A percentile compares a stretch with the other conserved stretches of the same genome.
phyloP scores from a whole-genome alignment of 2,888 invertebrate species.

The Drosophila fulvimacula region DNA sequence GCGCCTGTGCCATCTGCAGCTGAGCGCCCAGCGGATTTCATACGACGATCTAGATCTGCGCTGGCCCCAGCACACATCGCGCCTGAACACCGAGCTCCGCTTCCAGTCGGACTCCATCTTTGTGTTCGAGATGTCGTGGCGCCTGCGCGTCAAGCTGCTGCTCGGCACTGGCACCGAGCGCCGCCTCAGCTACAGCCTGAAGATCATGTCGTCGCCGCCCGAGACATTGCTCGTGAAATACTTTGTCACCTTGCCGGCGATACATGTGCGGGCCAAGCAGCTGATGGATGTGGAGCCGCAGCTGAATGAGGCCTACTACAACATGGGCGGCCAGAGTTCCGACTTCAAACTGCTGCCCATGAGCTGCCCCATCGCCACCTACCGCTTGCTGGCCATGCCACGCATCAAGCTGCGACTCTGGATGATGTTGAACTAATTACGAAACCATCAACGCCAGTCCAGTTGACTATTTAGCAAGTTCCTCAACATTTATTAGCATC shows the following conservation, averaged over 20 bases:
- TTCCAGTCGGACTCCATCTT: slow-evolving; percentile 2
- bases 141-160: slow-evolving; percentile 10
- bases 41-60: slow-evolving; percentile 31
- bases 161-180: neutral
- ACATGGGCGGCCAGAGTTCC: neutral
- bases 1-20: neutral
- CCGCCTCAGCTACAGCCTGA: slow-evolving; percentile 15
- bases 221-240: neutral
- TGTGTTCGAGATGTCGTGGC: slow-evolving; percentile 37
- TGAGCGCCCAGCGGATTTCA: slow-evolving; percentile 24
- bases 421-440: slow-evolving; percentile 31
- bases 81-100: neutral
- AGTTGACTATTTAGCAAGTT: slow-evolving; percentile 29
- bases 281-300: slow-evolving; percentile 17
- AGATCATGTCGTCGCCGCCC: slow-evolving; percentile 1
- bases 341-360: slow-evolving; percentile 14
- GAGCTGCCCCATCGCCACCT: slow-evolving; percentile 12
- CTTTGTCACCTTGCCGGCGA: slow-evolving; percentile 28
- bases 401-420: slow-evolving; percentile 44
- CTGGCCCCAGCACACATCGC: neutral
- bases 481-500: slow-evolving; percentile 35
- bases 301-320: slow-evolving; percentile 1
- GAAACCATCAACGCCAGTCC: neutral
- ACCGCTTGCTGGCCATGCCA: slow-evolving; percentile 41
- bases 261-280: slow-evolving; percentile 13